phyloP scores from a whole-genome alignment of 2,797 vertebrate species.

The Serranus cabrilla region DNA sequence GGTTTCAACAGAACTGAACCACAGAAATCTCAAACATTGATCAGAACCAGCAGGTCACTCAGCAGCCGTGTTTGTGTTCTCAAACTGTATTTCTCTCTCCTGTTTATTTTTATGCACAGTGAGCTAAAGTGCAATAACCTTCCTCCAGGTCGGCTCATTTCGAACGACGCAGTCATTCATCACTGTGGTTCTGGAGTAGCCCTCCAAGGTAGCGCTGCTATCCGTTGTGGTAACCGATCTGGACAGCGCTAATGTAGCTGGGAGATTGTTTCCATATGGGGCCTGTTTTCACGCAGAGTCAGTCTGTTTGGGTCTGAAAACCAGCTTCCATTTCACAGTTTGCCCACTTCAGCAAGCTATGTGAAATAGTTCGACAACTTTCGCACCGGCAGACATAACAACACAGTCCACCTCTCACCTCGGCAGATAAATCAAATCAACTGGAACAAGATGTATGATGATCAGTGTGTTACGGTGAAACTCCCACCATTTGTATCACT shows the following conservation, averaged over 20 bases:
- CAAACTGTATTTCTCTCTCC: conserved; percentile 53
- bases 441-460: background rate
- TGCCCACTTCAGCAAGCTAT: conserved; percentile 35
- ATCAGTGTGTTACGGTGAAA: conserved; percentile 9
- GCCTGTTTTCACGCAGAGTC: conserved; percentile 51
- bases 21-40: conserved; percentile 54
- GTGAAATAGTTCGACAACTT: conserved; percentile 62
- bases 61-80: conserved; percentile 66
- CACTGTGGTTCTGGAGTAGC: conserved; percentile 67
- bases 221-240: conserved; percentile 75
- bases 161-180: conserved; percentile 74
- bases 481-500: background rate
- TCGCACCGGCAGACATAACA: conserved; percentile 64
- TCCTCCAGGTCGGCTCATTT: conserved; percentile 67
- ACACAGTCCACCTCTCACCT: conserved; percentile 62
- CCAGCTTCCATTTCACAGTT: conserved; percentile 59
- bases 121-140: conserved; percentile 65
- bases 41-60: conserved; percentile 67
- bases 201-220: conserved; percentile 76
- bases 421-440: conserved; percentile 43
- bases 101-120: conserved; percentile 81
- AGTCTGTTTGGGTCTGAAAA: conserved; percentile 54
- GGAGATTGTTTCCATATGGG: conserved; percentile 86
- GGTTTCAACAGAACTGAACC: conserved; percentile 63
- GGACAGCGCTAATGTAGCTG: conserved; percentile 76